Evolutionary conservation across 2,888 invertebrate species (phyloP).

Genomic region (Aphodius sticticus): DNA sequence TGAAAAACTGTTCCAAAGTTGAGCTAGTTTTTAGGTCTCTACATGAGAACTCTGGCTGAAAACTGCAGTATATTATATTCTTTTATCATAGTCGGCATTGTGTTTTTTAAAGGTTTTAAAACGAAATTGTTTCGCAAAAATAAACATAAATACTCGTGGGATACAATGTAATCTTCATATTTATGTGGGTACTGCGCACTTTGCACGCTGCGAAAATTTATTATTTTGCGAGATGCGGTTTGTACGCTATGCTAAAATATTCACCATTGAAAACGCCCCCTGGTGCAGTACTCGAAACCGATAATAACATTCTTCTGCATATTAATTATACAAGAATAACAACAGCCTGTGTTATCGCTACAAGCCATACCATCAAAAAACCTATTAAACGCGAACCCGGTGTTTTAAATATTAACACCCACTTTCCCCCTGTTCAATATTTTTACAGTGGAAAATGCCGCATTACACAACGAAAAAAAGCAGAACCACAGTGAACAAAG

Average conservation of each 20-base stretch:
- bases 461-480: background rate
- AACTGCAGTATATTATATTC: too few species aligned
- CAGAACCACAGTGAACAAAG: too few species aligned
- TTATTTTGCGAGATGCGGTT: background rate
- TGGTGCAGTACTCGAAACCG: background rate
- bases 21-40: too few species aligned
- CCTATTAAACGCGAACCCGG: background rate
- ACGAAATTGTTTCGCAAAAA: too few species aligned
- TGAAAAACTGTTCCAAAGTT: too few species aligned
- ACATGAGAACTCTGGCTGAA: too few species aligned
- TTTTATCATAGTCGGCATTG: too few species aligned
- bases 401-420: background rate
- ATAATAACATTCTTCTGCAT: background rate
- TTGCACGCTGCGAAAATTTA: background rate
- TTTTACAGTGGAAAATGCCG: background rate
- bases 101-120: too few species aligned
- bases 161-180: too few species aligned
- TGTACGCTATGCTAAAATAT: background rate
- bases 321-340: background rate
- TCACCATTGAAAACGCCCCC: background rate
- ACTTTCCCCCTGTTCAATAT: background rate
- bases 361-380: background rate
- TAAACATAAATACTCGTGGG: too few species aligned
- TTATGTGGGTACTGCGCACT: too few species aligned
- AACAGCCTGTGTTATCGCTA: background rate